A percentile compares a stretch with the other conserved stretches of the same genome.
phyloP scores from a whole-genome alignment of 2,113 vertebrate genomes.

The Verasper variegatus region DNA sequence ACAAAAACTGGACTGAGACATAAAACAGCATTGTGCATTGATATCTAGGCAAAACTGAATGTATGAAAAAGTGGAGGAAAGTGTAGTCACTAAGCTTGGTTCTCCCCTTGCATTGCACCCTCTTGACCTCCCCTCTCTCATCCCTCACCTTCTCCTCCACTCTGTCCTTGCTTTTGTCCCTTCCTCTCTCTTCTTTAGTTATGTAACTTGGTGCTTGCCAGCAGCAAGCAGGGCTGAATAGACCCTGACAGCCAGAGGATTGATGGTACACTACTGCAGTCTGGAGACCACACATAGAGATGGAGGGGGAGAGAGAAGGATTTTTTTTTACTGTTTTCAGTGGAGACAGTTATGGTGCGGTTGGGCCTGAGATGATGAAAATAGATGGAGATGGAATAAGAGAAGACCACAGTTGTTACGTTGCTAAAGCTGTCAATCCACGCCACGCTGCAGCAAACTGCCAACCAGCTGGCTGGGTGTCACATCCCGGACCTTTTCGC shows the following conservation, averaged over 20 bases:
- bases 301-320: not conserved
- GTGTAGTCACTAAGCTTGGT: not conserved
- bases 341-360: slow-evolving; percentile 33
- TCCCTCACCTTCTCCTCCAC: slow-evolving; percentile 42
- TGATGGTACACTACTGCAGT: slow-evolving; percentile 59
- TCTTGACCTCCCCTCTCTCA: slow-evolving; percentile 35
- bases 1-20: not conserved
- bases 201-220: slow-evolving; percentile 60
- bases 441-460: slow-evolving; percentile 58
- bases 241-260: slow-evolving; percentile 66
- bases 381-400: slow-evolving; percentile 36
- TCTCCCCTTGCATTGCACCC: not conserved
- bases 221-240: slow-evolving; percentile 47
- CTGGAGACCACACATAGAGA: slow-evolving; percentile 55
- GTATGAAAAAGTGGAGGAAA: not conserved
- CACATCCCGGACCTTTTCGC: slow-evolving; percentile 38
- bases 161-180: slow-evolving; percentile 38
- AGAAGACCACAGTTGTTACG: slow-evolving; percentile 41
- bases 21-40: not conserved
- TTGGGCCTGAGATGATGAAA: slow-evolving; percentile 41
- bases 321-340: not conserved
- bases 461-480: slow-evolving; percentile 52
- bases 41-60: not conserved
- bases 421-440: slow-evolving; percentile 54
- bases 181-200: slow-evolving; percentile 33